Percentiles rank a stretch among this genome's conserved stretches.
Conservation (phyloP, 2,888 invertebrate species). For the Spatulosminthurus flaviceps region DNA sequence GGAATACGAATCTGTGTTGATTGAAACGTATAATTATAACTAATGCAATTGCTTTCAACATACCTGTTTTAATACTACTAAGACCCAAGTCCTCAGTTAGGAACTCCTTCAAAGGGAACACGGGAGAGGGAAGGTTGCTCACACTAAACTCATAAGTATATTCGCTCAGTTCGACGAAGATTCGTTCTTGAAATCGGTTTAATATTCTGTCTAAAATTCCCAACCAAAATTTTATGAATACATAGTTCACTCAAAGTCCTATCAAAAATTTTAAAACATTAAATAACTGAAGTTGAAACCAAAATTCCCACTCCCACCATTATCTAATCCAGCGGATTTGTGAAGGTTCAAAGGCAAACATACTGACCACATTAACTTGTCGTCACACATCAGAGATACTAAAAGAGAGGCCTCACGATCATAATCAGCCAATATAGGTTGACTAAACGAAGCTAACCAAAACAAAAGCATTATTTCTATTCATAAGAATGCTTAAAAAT, state of each 20-base stretch:
- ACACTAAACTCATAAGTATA: slow-evolving; percentile 37
- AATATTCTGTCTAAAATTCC: slow-evolving; percentile 39
- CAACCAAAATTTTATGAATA: slow-evolving; percentile 30
- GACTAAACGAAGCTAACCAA: slow-evolving; percentile 18
- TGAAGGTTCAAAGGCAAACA: too few relatives aligned
- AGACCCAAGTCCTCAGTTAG: slow-evolving; percentile 37
- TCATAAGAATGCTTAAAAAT: not conserved
- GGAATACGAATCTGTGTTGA: too few relatives aligned
- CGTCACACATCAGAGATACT: not conserved
- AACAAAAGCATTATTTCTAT: not conserved
- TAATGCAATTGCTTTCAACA: too few relatives aligned
- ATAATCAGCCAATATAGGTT: not conserved
- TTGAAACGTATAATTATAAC: too few relatives aligned
- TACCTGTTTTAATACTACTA: slow-evolving; percentile 40
- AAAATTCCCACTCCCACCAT: too few relatives aligned
- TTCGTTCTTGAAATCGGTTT: slow-evolving; percentile 37
- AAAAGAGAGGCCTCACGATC: not conserved
- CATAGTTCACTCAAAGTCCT: too few relatives aligned
- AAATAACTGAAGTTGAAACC: not conserved
- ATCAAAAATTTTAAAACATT: too few relatives aligned
- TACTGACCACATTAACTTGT: too few relatives aligned
- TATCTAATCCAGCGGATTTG: too few relatives aligned
- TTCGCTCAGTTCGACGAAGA: slow-evolving; percentile 43
- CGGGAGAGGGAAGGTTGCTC: slow-evolving; percentile 29
- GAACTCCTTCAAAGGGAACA: slow-evolving; percentile 32